Percentiles rank a stretch among this genome's conserved stretches.
phyloP scores from a whole-genome alignment of 2,888 invertebrate genomes.

The Oxycera nigricornis region DNA sequence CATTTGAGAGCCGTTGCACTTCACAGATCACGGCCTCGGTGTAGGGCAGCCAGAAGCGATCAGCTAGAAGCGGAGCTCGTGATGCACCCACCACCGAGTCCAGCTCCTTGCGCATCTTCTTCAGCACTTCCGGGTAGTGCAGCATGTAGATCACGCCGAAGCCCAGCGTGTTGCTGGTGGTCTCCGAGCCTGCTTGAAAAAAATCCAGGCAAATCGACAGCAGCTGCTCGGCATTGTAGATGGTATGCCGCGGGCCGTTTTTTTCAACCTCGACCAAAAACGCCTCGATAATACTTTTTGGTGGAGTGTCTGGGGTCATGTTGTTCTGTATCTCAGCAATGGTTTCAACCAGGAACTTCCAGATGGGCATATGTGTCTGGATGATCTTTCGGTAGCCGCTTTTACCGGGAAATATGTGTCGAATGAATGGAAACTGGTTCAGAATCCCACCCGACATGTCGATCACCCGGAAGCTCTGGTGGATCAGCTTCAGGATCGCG shows the following conservation, averaged over 20 bases:
- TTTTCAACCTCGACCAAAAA: conserved; percentile 65
- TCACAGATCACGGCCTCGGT: conserved; percentile 66
- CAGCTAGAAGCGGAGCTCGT: conserved; percentile 61
- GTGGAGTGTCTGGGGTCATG: conserved; percentile 55
- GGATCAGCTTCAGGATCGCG: conserved; percentile 66
- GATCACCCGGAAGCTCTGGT: conserved; percentile 69
- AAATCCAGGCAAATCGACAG: conserved; percentile 67
- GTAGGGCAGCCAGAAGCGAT: conserved; percentile 64
- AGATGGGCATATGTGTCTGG: conserved; percentile 64
- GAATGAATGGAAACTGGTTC: conserved; percentile 72
- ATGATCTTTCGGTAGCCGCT: conserved; percentile 69
- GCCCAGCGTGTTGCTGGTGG: conserved; percentile 66
- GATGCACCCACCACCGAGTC: conserved; percentile 59
- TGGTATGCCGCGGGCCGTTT: conserved; percentile 58
- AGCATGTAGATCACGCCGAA: conserved; percentile 66
- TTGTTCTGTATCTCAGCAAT: conserved; percentile 65
- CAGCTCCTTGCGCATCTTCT: conserved; percentile 64
- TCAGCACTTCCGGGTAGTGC: conserved; percentile 65
- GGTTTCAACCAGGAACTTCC: conserved; percentile 66
- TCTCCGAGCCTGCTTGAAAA: conserved; percentile 68
- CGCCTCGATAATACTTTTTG: conserved; percentile 62
- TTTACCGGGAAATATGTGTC: conserved; percentile 69
- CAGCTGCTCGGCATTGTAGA: conserved; percentile 64
- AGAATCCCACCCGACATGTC: conserved; percentile 74
- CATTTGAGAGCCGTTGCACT: conserved; percentile 62